Conservation (phyloP, 2,888 invertebrate genomes). For the Drosophila recens region DNA sequence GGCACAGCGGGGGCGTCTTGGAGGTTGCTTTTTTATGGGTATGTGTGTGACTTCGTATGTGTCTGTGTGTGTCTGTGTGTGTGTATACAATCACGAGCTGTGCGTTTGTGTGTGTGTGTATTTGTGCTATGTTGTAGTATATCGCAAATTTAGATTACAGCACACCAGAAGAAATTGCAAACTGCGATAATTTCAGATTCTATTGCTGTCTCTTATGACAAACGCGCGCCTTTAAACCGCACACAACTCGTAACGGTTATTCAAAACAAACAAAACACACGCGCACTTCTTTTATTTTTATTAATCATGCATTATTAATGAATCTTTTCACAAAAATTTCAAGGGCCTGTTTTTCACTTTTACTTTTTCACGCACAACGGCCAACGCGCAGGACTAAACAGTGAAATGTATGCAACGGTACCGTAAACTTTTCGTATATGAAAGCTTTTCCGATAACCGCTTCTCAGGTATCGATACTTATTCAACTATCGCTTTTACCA, state of each 20-base stretch:
- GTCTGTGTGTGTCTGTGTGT: not conserved
- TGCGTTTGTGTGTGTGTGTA: conserved; percentile 23
- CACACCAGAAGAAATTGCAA: conserved; percentile 47
- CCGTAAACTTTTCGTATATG: conserved; percentile 23
- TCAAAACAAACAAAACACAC: conserved; percentile 40
- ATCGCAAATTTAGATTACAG: conserved; percentile 72
- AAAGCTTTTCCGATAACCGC: conserved; percentile 25
- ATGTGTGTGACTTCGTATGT: conserved; percentile 13
- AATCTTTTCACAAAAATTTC: conserved; percentile 56
- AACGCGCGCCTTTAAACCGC: conserved; percentile 14
- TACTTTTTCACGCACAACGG: conserved; percentile 63
- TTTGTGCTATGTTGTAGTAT: conserved; percentile 44
- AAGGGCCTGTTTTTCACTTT: conserved; percentile 77
- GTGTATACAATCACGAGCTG: conserved; percentile 33
- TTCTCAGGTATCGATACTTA: conserved; percentile 7
- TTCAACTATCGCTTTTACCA: conserved; percentile 13
- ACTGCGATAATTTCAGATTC: conserved; percentile 2
- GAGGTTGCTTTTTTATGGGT: conserved; percentile 36
- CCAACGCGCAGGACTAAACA: conserved; percentile 67
- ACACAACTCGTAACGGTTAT: conserved; percentile 27
- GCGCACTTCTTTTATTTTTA: conserved; percentile 30
- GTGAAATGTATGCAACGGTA: conserved; percentile 45
- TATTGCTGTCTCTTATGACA: conserved; percentile 2
- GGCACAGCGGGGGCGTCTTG: conserved; percentile 76
- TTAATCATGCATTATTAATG: conserved; percentile 70